Percentiles rank a stretch among this genome's conserved stretches.
Evolutionary conservation across 23 tunicate genomes (phyloP).

Genomic region (Trididemnum nubilum): DNA sequence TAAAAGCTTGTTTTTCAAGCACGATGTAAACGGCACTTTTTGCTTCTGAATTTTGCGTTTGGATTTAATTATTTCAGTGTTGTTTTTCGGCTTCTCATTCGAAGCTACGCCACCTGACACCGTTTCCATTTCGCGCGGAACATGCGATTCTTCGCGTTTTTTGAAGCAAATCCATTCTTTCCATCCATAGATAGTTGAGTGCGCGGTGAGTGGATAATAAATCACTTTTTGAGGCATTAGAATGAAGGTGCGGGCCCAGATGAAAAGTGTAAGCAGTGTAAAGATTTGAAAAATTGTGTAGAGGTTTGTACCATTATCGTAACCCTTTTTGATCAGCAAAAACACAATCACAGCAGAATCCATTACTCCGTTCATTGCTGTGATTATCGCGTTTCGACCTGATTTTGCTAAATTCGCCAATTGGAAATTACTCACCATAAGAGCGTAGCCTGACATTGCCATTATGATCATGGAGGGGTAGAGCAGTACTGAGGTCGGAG

Average conservation of each 20-base stretch:
- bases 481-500: slow-evolving; percentile 28
- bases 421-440: slow-evolving; percentile 56
- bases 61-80: not conserved
- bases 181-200: not conserved
- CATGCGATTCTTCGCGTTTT: not conserved
- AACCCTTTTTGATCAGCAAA: slow-evolving; percentile 39
- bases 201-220: slow-evolving; percentile 30
- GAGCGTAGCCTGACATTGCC: slow-evolving; percentile 31
- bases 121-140: too few species aligned
- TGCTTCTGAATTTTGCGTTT: not conserved
- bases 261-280: slow-evolving; percentile 20
- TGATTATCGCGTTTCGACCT: slow-evolving; percentile 22
- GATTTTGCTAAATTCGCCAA: slow-evolving; percentile 37
- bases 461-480: slow-evolving; percentile 41
- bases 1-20: slow-evolving; percentile 9
- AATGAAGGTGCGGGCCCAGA: slow-evolving; percentile 49
- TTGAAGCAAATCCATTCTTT: slow-evolving; percentile 27
- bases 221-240: slow-evolving; percentile 38
- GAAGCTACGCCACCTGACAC: not conserved
- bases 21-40: not conserved
- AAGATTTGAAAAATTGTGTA: slow-evolving; percentile 27
- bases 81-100: not conserved
- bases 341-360: slow-evolving; percentile 46
- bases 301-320: slow-evolving; percentile 27
- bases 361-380: slow-evolving; percentile 40